phyloP scores from a whole-genome alignment of 2,888 invertebrate genomes.

The Acanthoscelides obtectus region DNA sequence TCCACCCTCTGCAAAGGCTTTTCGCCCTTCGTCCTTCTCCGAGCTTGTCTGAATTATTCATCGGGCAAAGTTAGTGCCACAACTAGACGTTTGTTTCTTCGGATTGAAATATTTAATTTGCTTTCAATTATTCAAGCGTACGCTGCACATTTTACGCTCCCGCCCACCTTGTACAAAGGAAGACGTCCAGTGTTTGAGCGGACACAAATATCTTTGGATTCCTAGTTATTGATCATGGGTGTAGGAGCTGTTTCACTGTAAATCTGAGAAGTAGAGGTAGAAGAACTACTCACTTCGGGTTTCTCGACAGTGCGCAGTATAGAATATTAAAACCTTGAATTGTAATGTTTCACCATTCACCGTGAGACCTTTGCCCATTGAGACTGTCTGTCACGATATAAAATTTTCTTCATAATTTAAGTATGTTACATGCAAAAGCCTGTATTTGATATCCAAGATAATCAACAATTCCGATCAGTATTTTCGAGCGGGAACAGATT shows the following conservation, averaged over 20 bases:
- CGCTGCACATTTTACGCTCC: not conserved
- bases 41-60: not conserved
- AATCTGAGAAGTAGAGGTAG: no score
- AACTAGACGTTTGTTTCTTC: not conserved
- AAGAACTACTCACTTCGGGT: no score
- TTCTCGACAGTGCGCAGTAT: no score
- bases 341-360: no score
- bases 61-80: not conserved
- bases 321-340: no score
- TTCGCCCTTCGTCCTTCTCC: not conserved
- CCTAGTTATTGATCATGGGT: not conserved
- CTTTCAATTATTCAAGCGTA: not conserved
- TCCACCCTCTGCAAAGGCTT: not conserved
- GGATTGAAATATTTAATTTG: not conserved
- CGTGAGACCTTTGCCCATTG: no score
- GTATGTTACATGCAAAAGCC: no score
- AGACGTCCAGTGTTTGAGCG: not conserved
- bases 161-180: not conserved
- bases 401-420: no score
- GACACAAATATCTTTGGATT: not conserved
- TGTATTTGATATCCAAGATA: no score
- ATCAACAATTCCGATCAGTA: no score
- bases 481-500: no score
- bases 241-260: not conserved
- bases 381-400: no score